phyloP scores from a whole-genome alignment of 2,113 vertebrate species.

The Sterna hirundo region DNA sequence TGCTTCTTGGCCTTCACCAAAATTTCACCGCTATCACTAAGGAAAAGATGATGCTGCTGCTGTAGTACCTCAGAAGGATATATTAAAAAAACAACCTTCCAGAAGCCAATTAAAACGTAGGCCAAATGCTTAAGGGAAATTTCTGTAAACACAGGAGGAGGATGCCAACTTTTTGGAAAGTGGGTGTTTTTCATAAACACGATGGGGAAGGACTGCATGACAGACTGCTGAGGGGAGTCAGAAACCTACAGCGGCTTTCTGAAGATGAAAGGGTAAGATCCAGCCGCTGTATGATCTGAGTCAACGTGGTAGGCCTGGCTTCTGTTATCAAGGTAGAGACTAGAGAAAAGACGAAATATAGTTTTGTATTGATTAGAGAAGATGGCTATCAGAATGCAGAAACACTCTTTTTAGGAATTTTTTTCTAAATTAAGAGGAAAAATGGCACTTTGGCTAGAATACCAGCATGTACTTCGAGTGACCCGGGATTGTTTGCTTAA shows the following conservation, averaged over 20 bases:
- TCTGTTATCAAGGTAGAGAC: neutral
- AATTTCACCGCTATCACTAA: neutral
- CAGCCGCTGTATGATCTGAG: neutral
- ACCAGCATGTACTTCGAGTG: neutral
- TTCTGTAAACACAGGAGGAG: conserved; percentile 36
- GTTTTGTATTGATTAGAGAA: neutral
- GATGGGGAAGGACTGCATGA: neutral
- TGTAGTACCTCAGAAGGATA: neutral
- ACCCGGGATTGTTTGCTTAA: neutral
- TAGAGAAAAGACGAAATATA: neutral
- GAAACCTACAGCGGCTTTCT: neutral
- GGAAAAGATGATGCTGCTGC: neutral
- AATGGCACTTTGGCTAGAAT: neutral
- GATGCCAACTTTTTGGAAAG: neutral
- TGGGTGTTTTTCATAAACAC: conserved; percentile 14
- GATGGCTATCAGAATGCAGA: neutral
- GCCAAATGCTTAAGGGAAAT: conserved; percentile 50
- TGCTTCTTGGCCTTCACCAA: neutral
- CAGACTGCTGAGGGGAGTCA: neutral
- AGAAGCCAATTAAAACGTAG: conserved; percentile 42
- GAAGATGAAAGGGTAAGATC: neutral
- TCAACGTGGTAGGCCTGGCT: neutral
- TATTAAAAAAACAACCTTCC: neutral
- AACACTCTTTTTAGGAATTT: neutral
- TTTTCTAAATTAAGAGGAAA: neutral